Evolutionary conservation across 2,797 vertebrate genomes (phyloP), one percentile per base, ranked within the genome.

Genomic region (Sebastes nivosus): DNA sequence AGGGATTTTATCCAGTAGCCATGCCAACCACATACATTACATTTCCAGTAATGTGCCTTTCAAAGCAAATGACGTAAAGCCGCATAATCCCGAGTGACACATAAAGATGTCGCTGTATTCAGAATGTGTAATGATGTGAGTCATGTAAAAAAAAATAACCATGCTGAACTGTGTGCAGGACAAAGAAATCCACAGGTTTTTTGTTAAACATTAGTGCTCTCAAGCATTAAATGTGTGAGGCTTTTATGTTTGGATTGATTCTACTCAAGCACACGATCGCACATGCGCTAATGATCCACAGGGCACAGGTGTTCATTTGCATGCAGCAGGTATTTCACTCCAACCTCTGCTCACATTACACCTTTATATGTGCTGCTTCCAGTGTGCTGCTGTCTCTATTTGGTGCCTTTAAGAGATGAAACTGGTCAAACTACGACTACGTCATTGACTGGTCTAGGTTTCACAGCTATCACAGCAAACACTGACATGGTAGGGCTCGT

Each of bases 21-120:
- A 86, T 84, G 87, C 30, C 81, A 82, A 84, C 75, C 55, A 69
- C 61, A 68, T 60, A 67, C 5, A 77, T 13, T 12, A 16, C 10
- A 34, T 71, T 22, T 36, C 25, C 50, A 52, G 74, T 18, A 60
- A 50, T 38, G 42, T 30, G 38, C 8, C 29, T 66, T 29, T 67
- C 5, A 63, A n/a, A 25, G n/a, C 10, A 27, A 67, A 77, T 60
- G 4, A 67, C 0, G 1, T 14, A 11, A 29, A 65, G 18, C 0
- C 1, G 4, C 5, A 20, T 12, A 13, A 29, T 22, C 60, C 14
- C 55, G 22, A 38, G 12, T 59, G 63, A 30, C 24, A 75, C 18
- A 32, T 11, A 14, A 25, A 11, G 2, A 25, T 22, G 3, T 13
- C 3, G 1, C 12, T 65, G 18, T 30, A n/a, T 67, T 32, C 8